Base-by-base conservation (phyloP, 2,797 vertebrate genomes). In the Chrysocyon brachyurus region DNA sequence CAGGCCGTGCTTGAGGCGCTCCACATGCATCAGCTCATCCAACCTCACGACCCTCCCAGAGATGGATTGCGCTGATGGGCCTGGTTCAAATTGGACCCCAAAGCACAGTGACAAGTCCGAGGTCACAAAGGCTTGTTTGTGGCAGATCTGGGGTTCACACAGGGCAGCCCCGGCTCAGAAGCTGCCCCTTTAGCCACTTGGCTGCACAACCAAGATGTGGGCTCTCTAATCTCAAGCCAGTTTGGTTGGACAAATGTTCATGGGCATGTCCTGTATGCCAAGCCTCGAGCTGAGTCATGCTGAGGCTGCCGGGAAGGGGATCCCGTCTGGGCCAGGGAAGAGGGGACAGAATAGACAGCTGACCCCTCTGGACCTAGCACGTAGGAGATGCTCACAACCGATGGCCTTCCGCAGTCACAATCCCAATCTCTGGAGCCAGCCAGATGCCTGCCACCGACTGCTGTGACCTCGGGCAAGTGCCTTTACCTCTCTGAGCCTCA, bases 401-500 rank as follows among this genome's bases (percentile, higher is more conserved):
- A 63, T 66, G 24, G 63, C 36, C 46, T 90, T 92, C 36, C 31
- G 64, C 12, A n/a, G 72, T 31, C 40, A 21, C 1, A 61, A 59
- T 40, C 61, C 46, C 46, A 46, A 46, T 46, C 40, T 95, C 90
- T 64, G 64, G 54, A 46, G 21, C 70, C 40, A 52, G 54, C 77
- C 68, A 31, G 88, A 56, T 52, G 78, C 61, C 28, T 61, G 82
- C 57, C 28, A 7, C 12, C 4, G 78, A 46, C 12, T 3, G 19
- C 85, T 87, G 22, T 78, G 72, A 75, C 36, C 88, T 33, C 72
- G 33, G 77, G 82, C 33, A 96, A 88, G 57, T 28, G 36, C 36
- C 52, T 68, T 91, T 19, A 54, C 90, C n/a, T 79, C 64, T 94
- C 81, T 92, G 84, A 95, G 64, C 54, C 61, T 68, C 49, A 36